Base-by-base conservation (phyloP, 2,113 vertebrate species). In the Bufo gargarizans region DNA sequence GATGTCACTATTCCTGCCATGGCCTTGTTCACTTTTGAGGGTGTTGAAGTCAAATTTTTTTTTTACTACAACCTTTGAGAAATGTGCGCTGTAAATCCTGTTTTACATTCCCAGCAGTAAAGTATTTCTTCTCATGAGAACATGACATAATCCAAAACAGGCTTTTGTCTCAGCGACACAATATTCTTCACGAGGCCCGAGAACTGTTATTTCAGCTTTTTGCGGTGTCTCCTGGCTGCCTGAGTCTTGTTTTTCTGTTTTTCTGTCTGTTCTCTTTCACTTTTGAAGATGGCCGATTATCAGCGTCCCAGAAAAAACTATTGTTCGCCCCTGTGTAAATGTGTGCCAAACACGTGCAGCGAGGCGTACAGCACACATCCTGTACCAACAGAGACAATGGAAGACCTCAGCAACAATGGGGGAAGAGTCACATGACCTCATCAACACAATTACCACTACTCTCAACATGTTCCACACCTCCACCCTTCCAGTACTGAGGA, bases 281-380 rank as follows among this genome's bases (percentile, higher is more conserved):
- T 74, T 74, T 61, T 72, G 22, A 88, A 88, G 69, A 71, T 63
- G 12, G 67, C n/a, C 33, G 50, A 49, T 49, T 49, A 55, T 88
- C 79, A 78, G 56, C 67, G 78, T 88, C 65, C 78, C 78, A 81
- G 86, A 87, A 88, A 50, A 58, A 85, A n/a, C 58, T 71, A 67
- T 88, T 88, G 63, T 88, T 61, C 55, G n/a, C 14, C 20, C 63
- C 6, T 59, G 16, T 12, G 33, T 33, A 33, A 65, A 9, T 78
- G 19, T 49, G 65, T 50, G 78, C 86, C 20, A 82, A 88, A 88
- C 86, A 80, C 59, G 55, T 50, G 78, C 78, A 88, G 86, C 33
- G 45, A 88, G 19, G 78, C 86, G 45, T 82, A 6, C 56, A 20
- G 4, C 33, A 65, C 67, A 82, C 65, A 88, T 82, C 86, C 77